Evolutionary conservation across 2,888 invertebrate genomes (phyloP), one percentile per base, ranked within the genome.

Genomic region (Chironomus riparius): DNA sequence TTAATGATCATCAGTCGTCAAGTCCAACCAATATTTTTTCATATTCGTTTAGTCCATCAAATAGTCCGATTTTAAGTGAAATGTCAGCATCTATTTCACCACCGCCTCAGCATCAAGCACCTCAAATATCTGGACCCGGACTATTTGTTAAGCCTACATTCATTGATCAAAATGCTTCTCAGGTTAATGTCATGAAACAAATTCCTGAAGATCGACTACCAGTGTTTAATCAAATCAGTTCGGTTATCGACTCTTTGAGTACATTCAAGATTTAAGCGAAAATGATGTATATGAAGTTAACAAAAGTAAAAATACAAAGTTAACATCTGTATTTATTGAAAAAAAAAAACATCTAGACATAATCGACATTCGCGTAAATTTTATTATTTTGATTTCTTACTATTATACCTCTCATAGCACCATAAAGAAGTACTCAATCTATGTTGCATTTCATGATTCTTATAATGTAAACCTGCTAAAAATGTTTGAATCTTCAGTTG

Each of bases 201-300:
- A 74, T 74, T 68, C 74, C 74, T 18, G 88, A 87, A 77, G 89
- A 89, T 78, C 87, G 94, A 80, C 87, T 94, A 82, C 93, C 94
- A 68, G 93, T 94, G 48, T 94, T 94, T 87, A 91, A 91, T 84
- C 87, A 88, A 81, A 86, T 74, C 91, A 88, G 88, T 81, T 87
- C 87, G 78, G 85, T 86, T 76, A 81, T 86, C 77, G 83, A 86
- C 78, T 81, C 82, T 68, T 79, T 86, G 77, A 81, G 80, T 68
- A 81, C 81, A 79, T 78, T 82, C 78, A 77, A 78, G 75, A 78
- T 81, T 74, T 79, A 79, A 78, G 71, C 18, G 13, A 47, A 24
- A 22, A 38, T 7, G 38, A 38, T 38, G 10, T 38, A 6, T 1
- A 28, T 28, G 28, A 28, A 28, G 28, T 28, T 62, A 62, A n/a